phyloP scores from a whole-genome alignment of 2,888 invertebrate genomes.

The Endotricha flammealis region DNA sequence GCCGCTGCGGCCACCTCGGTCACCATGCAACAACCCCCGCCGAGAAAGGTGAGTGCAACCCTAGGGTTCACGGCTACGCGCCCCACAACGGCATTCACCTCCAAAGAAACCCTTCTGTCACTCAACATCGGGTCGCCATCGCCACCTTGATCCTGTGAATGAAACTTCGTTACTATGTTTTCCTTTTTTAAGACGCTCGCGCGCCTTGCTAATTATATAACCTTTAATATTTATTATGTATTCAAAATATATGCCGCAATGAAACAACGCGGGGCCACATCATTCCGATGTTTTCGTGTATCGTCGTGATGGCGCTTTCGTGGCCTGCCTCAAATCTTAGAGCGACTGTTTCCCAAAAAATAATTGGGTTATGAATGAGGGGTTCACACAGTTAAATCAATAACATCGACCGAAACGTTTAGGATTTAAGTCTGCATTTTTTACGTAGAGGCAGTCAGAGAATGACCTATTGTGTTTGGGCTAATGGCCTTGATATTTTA shows the following conservation, averaged over 20 bases:
- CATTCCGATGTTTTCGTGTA: slow-evolving; percentile 1
- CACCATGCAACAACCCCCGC: slow-evolving; percentile 92
- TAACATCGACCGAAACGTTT: neutral
- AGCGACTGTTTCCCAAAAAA: slow-evolving; percentile 9
- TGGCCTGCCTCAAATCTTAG: neutral
- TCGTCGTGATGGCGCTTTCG: neutral
- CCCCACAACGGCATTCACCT: neutral
- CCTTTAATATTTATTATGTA: slow-evolving; percentile 11
- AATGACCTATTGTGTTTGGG: neutral
- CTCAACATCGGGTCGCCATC: neutral
- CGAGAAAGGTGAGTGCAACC: slow-evolving; percentile 85
- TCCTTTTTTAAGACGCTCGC: slow-evolving; percentile 13
- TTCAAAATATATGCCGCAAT: too few species aligned
- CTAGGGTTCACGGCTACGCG: slow-evolving; percentile 8
- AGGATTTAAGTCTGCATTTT: neutral
- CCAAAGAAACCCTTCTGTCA: slow-evolving; percentile 10
- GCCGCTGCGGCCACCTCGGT: slow-evolving; percentile 30
- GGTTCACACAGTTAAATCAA: slow-evolving; percentile 11
- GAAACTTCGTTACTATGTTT: neutral
- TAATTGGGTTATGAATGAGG: slow-evolving; percentile 5
- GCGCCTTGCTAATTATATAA: slow-evolving; percentile 7
- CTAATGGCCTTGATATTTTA: neutral
- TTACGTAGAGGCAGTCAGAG: neutral
- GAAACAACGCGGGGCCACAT: too few species aligned
- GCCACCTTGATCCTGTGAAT: neutral